A percentile compares a stretch with the other conserved stretches of the same genome.
Conservation (phyloP, 2,888 invertebrate species). For the Drosophila hawaiiensis region DNA sequence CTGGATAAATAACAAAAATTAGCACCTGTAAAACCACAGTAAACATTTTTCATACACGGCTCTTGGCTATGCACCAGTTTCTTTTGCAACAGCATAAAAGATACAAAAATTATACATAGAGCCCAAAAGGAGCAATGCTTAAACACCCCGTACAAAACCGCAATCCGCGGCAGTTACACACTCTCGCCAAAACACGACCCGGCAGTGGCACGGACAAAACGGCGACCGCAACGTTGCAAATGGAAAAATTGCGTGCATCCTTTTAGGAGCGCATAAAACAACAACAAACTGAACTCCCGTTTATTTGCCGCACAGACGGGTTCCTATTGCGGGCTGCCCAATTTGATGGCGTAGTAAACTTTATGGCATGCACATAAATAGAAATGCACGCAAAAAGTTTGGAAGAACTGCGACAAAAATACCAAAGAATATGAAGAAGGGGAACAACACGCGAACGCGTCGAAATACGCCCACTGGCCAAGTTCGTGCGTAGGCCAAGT, state of each 20-base stretch:
- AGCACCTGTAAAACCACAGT: slow-evolving; percentile 70
- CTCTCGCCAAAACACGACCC: not conserved
- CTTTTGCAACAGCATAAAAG: slow-evolving; percentile 50
- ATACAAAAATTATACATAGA: slow-evolving; percentile 40
- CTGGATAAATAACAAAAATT: slow-evolving; percentile 62
- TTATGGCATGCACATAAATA: slow-evolving; percentile 75
- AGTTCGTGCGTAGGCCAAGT: slow-evolving; percentile 41
- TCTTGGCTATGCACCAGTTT: slow-evolving; percentile 44
- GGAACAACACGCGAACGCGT: slow-evolving; percentile 49
- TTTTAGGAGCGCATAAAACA: slow-evolving; percentile 67
- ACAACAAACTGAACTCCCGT: slow-evolving; percentile 36
- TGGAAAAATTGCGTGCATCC: slow-evolving; percentile 76
- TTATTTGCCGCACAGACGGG: slow-evolving; percentile 40
- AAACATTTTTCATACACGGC: slow-evolving; percentile 44
- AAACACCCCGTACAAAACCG: slow-evolving; percentile 69
- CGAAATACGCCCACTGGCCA: slow-evolving; percentile 22
- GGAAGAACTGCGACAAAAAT: slow-evolving; percentile 36
- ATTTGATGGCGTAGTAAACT: slow-evolving; percentile 73
- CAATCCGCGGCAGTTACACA: slow-evolving; percentile 34
- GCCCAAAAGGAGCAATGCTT: slow-evolving; percentile 53
- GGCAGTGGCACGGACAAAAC: slow-evolving; percentile 43
- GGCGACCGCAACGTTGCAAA: slow-evolving; percentile 38
- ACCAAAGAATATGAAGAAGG: slow-evolving; percentile 14
- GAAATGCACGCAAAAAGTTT: slow-evolving; percentile 69
- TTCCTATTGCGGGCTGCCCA: slow-evolving; percentile 39